Conservation (phyloP, 2,797 vertebrate genomes). For the Coendou prehensilis region DNA sequence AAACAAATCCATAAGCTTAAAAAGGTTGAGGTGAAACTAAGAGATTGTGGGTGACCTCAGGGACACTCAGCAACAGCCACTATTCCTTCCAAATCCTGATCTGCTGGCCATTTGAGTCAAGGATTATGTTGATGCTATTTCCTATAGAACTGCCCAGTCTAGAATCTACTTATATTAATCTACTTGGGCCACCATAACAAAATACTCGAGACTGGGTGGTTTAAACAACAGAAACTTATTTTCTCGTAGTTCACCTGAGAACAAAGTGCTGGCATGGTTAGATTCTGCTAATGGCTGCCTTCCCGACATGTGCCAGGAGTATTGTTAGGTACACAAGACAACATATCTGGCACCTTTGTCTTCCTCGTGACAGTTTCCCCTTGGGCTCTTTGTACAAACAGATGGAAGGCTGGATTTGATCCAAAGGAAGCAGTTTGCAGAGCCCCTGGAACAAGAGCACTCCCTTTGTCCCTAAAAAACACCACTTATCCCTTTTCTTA, state of each 20-base stretch:
- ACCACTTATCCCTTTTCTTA: background rate
- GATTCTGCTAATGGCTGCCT: background rate
- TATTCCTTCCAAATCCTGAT: background rate
- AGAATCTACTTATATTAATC: background rate
- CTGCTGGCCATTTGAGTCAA: background rate
- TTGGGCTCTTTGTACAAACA: background rate
- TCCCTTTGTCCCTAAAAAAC: background rate
- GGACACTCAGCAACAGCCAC: background rate
- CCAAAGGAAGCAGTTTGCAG: background rate
- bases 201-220: background rate
- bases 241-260: background rate
- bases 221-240: conserved; percentile 12
- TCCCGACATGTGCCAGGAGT: background rate
- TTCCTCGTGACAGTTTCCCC: background rate
- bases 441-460: too few relatives aligned
- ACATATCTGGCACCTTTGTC: background rate
- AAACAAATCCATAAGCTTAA: background rate
- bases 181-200: background rate
- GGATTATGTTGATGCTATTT: background rate
- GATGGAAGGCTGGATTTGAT: background rate
- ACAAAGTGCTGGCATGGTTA: background rate
- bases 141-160: background rate
- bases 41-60: background rate
- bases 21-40: background rate
- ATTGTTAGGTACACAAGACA: background rate